Conservation (phyloP, 2,888 invertebrate genomes). For the Lacanobia oleracea region DNA sequence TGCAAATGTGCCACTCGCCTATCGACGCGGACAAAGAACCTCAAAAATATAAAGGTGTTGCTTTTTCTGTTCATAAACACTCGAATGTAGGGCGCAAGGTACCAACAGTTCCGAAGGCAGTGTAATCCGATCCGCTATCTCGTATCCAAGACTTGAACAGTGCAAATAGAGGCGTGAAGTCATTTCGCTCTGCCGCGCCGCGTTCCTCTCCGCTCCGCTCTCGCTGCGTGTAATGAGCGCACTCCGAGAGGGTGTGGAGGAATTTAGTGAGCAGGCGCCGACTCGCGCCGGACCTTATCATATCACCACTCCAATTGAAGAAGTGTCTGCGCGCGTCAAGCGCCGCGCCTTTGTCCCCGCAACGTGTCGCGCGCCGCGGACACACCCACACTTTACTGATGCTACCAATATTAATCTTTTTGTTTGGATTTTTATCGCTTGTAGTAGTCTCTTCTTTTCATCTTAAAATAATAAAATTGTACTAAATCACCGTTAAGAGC, state of each 20-base stretch:
- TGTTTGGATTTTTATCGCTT: neutral
- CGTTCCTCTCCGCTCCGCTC: neutral
- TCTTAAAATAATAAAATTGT: neutral
- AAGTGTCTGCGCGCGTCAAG: slow-evolving; percentile 12
- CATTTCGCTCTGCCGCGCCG: neutral
- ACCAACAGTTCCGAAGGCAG: neutral
- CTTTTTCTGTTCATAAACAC: neutral
- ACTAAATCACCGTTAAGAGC: neutral
- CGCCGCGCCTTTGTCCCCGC: slow-evolving; percentile 19
- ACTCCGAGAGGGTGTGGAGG: slow-evolving; percentile 7
- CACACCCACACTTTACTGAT: neutral
- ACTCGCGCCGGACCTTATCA: slow-evolving; percentile 25
- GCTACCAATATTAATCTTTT: neutral
- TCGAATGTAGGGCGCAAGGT: neutral
- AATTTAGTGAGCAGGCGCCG: slow-evolving; percentile 13
- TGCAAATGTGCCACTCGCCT: neutral
- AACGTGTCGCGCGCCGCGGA: neutral
- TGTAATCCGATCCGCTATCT: neutral
- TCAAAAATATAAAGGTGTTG: neutral
- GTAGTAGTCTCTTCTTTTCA: neutral
- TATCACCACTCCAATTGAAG: slow-evolving; percentile 34
- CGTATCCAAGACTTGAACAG: slow-evolving; percentile 14
- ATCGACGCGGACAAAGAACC: neutral
- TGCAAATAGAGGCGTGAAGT: slow-evolving; percentile 19
- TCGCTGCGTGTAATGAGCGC: neutral